Evolutionary conservation across 1,140 invertebrate species (phyloP).

Genomic region (Aphelinus certus): DNA sequence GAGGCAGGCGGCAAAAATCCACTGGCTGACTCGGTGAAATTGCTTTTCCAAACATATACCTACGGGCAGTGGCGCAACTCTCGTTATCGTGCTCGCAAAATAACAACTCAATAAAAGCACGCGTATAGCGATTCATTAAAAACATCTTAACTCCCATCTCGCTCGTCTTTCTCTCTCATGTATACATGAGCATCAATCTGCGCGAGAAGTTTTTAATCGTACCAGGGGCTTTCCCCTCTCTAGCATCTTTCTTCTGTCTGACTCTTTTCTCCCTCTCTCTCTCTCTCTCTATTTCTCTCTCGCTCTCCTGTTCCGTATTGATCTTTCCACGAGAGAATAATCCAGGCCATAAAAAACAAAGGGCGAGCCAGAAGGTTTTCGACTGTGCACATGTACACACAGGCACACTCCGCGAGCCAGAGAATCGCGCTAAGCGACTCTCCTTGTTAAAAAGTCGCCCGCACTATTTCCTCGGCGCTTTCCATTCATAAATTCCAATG

Average conservation of each 20-base stretch:
- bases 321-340: conserved; percentile 8
- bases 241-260: neutral
- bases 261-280: neutral
- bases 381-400: conserved; percentile 1
- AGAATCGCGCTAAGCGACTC: neutral
- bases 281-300: neutral
- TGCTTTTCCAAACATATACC: too few relatives aligned
- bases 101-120: neutral
- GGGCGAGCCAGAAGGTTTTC: conserved; percentile 5
- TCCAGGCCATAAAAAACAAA: conserved; percentile 22
- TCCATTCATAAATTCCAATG: conserved; percentile 18
- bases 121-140: neutral
- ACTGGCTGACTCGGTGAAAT: too few relatives aligned
- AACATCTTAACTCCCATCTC: neutral
- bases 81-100: neutral
- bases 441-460: conserved; percentile 5
- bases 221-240: neutral
- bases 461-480: neutral
- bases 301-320: neutral
- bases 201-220: conserved; percentile 20
- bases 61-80: too few relatives aligned
- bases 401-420: neutral
- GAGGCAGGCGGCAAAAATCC: too few relatives aligned
- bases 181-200: too few relatives aligned
- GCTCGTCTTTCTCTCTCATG: too few relatives aligned